phyloP scores from a whole-genome alignment of 2,888 invertebrate species.

The Ptilodon capucinus region DNA sequence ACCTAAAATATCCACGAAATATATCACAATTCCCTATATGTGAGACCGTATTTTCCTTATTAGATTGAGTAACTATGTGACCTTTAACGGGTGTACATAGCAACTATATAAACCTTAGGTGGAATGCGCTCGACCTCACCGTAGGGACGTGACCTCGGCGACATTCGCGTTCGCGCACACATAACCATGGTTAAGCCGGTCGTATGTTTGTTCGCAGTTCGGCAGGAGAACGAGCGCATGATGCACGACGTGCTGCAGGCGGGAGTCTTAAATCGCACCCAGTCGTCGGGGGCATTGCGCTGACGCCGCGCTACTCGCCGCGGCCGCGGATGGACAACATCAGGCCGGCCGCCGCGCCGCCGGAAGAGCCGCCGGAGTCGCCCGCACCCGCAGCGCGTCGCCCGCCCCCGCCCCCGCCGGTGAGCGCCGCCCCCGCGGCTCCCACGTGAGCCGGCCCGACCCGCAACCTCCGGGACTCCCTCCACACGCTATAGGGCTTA shows the following conservation, averaged over 20 bases:
- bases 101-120: conserved; percentile 14
- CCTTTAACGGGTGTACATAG: conserved; percentile 16
- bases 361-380: conserved; percentile 63
- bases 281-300: conserved; percentile 79
- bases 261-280: conserved; percentile 81
- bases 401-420: too few species aligned
- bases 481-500: too few species aligned
- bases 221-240: conserved; percentile 94
- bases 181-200: conserved; percentile 59
- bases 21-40: conserved; percentile 16
- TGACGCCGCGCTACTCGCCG: conserved; percentile 81
- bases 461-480: not conserved
- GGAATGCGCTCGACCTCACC: conserved; percentile 5
- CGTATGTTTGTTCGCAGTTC: conserved; percentile 85
- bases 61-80: conserved; percentile 26
- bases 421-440: conserved; percentile 22
- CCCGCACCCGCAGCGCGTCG: too few species aligned
- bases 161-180: conserved; percentile 34
- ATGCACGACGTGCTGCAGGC: conserved; percentile 89
- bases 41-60: conserved; percentile 25
- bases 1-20: conserved; percentile 27
- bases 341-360: conserved; percentile 75
- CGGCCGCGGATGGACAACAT: conserved; percentile 73
- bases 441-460: conserved; percentile 46
- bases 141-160: conserved; percentile 36